Base-by-base conservation (phyloP, 1,140 invertebrate genomes). In the Aporrectodea caliginosa region DNA sequence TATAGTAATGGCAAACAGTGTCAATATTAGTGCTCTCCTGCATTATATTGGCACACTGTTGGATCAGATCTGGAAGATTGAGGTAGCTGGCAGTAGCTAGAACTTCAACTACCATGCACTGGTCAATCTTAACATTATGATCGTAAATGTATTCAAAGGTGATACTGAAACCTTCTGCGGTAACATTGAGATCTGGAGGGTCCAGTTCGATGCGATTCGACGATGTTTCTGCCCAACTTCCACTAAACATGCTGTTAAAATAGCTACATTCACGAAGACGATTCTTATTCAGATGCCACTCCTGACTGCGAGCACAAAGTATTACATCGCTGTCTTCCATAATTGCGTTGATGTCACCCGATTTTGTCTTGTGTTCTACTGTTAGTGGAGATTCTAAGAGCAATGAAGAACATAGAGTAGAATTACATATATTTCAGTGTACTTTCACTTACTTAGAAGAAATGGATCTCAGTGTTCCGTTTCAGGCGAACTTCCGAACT, bases 241-340 rank as follows among this genome's bases (percentile, higher is more conserved):
- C 93, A 84, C 91, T 93, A 88, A 95, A 94, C 93, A 95, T 94
- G 84, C 93, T 93, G 16, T 91, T 90, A 88, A 94, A 94, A 85
- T 94, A 94, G 1, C 92, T 92, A 84, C 93, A 94, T 91, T 92
- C 93, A 83, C 91, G 92, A 69, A 94, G 89, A 86, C 94, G 94
- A 30, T 94, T 90, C 90, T 93, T 93, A 85, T 94, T 93, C 30
- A 94, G 87, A 83, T 91, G 90, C 92, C 93, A 94, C 82, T 92
- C 91, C 86, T 91, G 91, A 35, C 91, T 92, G 68, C 94, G 85
- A 81, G 93, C 93, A 80, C 91, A 87, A 27, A 94, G 92, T 77
- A 91, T 92, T 80, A 94, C 90, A 88, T 94, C 93, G 81, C 92
- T 93, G 82, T 92, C 92, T 87, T 92, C 91, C 79, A 93, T 92